Base-by-base conservation (phyloP, 2,797 vertebrate species). In the Cossypha dichroa region DNA sequence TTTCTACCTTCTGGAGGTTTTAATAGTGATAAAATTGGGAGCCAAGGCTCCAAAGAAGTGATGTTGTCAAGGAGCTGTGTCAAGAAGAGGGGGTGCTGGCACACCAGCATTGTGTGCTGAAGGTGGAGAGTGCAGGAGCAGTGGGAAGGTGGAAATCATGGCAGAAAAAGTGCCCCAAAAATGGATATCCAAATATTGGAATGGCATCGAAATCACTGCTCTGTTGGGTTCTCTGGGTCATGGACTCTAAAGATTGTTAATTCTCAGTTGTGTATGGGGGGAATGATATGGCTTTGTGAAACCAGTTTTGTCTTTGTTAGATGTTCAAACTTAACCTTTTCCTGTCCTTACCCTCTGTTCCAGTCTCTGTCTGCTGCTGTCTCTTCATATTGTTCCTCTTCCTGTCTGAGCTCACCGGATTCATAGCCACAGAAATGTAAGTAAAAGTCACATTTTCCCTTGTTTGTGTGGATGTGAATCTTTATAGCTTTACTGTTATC, bases 321-420 rank as follows among this genome's bases (percentile, higher is more conserved):
- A 49, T 19, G 33, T 25, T 12, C 28, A 15, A 70, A 90, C 67
- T 43, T 97, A 96, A 97, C 81, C 59, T 81, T 96, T 87, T 59
- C 62, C 40, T 82, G 75, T 70, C 33, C 51, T 68, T 70, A 8
- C 79, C 79, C 31, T 97, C 64, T 98, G 84, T 98, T 98, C 91
- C 98, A 99, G 99, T 99, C 97, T 99, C 99, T 93, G 98, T 99
- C 90, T 99, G 99, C 98, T 99, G 99, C 98, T 99, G 99, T 89
- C 97, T 99, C 96, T 99, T 99, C 98, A 99, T 99, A 97, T 97
- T 99, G 92, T 99, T 99, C 98, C 99, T 99, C 94, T 99, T 99
- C 98, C 98, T 99, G 96, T 99, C 99, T 38, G 99, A 99, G 97
- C 98, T 99, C 97, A 99, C 99, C 2, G 99, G 99, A 98, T 99